phyloP scores from a whole-genome alignment of 2,113 vertebrate species.

The Dicaeum eximium region DNA sequence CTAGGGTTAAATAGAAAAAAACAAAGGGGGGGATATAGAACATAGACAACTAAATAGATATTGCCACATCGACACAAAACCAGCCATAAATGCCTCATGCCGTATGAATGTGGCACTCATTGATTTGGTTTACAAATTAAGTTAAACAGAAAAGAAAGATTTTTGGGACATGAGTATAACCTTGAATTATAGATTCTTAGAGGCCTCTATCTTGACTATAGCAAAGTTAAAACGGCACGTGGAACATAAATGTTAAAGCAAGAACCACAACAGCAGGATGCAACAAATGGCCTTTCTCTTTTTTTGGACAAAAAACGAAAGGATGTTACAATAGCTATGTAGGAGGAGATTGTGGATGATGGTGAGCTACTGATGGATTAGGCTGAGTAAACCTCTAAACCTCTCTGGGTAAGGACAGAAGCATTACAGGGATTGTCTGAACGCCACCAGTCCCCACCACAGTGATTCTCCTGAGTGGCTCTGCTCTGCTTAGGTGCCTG shows the following conservation, averaged over 20 bases:
- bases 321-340: not conserved
- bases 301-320: not conserved
- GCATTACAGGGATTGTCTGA: fast-evolving
- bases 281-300: not conserved
- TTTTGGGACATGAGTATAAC: not conserved
- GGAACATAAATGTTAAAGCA: not conserved
- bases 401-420: not conserved
- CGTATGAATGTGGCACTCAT: not conserved
- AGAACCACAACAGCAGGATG: not conserved
- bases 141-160: not conserved
- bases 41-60: not conserved
- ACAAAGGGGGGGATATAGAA: fast-evolving
- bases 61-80: not conserved
- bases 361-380: not conserved
- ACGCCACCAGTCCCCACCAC: fast-evolving
- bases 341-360: not conserved
- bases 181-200: not conserved
- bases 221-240: not conserved
- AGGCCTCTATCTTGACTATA: not conserved
- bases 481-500: not conserved
- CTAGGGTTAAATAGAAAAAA: not conserved
- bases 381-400: not conserved
- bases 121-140: not conserved
- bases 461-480: not conserved
- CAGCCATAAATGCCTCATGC: not conserved